Conservation (phyloP, 1,140 invertebrate genomes). For the Polypedilum pembai region DNA sequence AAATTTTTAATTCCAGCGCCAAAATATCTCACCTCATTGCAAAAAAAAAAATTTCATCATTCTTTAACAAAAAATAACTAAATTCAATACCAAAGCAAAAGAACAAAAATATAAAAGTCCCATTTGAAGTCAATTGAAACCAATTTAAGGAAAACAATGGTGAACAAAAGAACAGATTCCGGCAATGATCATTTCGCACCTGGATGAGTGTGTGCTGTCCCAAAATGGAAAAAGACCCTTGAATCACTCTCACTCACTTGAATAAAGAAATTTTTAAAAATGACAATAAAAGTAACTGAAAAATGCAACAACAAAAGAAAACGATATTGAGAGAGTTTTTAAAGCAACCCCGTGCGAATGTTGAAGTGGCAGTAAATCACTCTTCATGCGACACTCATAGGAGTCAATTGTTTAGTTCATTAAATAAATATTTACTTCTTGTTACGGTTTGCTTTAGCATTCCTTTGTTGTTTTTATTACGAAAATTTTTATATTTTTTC, state of each 20-base stretch:
- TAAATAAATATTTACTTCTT: constrained; percentile 29
- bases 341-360: constrained; percentile 2
- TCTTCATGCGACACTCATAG: neutral
- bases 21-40: no score
- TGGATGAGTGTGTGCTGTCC: neutral
- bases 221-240: neutral
- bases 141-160: neutral
- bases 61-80: no score
- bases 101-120: no score
- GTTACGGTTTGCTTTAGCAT: neutral
- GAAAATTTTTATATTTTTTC: constrained; percentile 1
- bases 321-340: neutral
- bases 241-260: neutral
- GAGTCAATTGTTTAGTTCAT: constrained; percentile 28
- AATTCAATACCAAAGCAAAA: no score
- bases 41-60: no score
- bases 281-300: neutral
- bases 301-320: neutral
- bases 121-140: no score
- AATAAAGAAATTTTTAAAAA: neutral
- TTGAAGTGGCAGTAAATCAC: constrained; percentile 24
- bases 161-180: neutral
- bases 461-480: neutral
- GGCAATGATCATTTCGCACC: constrained; percentile 15
- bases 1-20: no score